phyloP scores from a whole-genome alignment of 2,797 vertebrate species.

The Emydoidea blandingii region DNA sequence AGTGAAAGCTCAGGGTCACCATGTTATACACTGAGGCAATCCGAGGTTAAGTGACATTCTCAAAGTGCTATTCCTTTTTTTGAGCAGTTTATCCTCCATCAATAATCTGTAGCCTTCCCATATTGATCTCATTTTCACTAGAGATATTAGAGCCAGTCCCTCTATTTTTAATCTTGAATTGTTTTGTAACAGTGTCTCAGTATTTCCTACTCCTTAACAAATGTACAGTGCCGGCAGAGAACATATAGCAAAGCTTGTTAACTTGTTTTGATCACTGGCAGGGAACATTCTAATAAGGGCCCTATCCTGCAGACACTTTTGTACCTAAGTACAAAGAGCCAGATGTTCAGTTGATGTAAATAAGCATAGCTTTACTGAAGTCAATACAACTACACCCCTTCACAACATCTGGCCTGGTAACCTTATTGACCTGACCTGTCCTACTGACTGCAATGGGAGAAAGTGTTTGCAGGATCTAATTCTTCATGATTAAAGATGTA shows the following conservation, averaged over 20 bases:
- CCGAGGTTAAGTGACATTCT: background rate
- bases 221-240: background rate
- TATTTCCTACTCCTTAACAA: background rate
- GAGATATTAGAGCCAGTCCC: background rate
- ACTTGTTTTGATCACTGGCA: background rate
- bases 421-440: background rate
- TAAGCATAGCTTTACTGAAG: background rate
- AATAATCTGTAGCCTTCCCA: background rate
- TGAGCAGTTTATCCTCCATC: background rate
- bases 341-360: background rate
- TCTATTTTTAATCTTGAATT: background rate
- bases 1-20: no score
- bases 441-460: background rate
- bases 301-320: background rate
- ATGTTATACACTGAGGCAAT: no score
- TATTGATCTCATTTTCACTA: background rate
- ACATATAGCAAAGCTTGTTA: background rate
- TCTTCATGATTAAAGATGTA: slow-evolving; percentile 59
- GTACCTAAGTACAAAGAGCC: background rate
- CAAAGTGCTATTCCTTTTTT: background rate
- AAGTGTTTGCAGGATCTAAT: slow-evolving; percentile 33
- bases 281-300: background rate
- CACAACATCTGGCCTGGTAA: background rate
- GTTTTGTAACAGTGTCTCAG: accelerated
- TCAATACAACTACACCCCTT: background rate